Conservation (phyloP, 2,113 vertebrate species). For the Hipposideros armiger region DNA sequence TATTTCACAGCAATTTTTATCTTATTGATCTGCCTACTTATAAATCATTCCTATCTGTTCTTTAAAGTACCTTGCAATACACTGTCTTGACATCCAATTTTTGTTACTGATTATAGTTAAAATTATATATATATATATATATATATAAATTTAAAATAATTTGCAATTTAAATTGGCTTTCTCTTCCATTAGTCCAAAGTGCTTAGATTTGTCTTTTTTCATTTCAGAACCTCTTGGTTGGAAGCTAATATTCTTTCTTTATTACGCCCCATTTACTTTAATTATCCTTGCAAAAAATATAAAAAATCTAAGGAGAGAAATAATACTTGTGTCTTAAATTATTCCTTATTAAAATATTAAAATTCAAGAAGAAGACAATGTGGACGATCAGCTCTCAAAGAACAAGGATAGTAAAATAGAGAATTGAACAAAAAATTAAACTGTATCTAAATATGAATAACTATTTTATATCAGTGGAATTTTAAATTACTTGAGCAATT, state of each 20-base stretch:
- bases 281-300: not conserved
- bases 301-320: not conserved
- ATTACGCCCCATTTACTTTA: constrained; percentile 67
- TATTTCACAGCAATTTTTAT: constrained; percentile 41
- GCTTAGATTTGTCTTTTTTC: not conserved
- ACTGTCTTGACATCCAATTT: not conserved
- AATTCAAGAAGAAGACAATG: constrained; percentile 57
- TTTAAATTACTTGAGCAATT: not conserved
- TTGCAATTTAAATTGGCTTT: constrained; percentile 25
- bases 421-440: not conserved
- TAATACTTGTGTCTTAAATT: constrained; percentile 60
- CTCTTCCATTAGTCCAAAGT: constrained; percentile 18
- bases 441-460: not conserved
- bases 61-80: not conserved
- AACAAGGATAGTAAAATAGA: constrained; percentile 47
- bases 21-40: not conserved
- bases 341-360: not conserved
- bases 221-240: constrained; percentile 57
- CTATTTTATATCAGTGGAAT: not conserved
- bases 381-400: not conserved
- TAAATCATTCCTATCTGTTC: not conserved
- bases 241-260: constrained; percentile 67
- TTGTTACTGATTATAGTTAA: not conserved
- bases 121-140: not conserved
- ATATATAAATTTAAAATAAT: not conserved